Conservation (phyloP, 2,797 vertebrate species). For the Bradypus variegatus region DNA sequence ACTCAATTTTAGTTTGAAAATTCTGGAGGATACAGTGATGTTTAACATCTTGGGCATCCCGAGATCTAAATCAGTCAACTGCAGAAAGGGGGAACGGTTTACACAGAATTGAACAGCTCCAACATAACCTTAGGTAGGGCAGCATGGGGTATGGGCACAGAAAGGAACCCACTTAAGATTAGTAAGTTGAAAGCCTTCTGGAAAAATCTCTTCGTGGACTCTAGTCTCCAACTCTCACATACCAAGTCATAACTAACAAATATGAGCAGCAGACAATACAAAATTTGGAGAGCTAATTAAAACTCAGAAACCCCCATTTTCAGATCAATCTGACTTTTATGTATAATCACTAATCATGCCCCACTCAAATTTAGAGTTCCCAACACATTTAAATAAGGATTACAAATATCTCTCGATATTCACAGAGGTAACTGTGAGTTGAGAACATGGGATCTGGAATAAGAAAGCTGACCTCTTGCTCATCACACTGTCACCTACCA, state of each 20-base stretch:
- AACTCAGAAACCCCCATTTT: background rate
- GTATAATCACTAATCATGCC: background rate
- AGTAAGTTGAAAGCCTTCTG: background rate
- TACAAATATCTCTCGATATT: background rate
- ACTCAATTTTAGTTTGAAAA: background rate
- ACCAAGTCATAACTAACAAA: background rate
- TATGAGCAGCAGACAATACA: background rate
- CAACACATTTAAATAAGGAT: background rate
- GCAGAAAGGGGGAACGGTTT: background rate
- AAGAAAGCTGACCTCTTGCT: background rate
- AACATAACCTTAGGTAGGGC: no score
- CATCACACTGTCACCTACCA: background rate
- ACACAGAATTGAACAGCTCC: no score
- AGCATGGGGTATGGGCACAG: no score
- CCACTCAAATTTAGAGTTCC: background rate
- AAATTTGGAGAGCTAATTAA: background rate
- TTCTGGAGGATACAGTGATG: background rate
- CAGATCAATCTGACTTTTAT: background rate
- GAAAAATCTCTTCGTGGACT: background rate
- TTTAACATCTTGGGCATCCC: background rate
- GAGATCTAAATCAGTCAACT: background rate
- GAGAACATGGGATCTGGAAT: background rate
- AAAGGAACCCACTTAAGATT: background rate
- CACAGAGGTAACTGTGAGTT: background rate
- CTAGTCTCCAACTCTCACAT: background rate